A percentile compares a stretch with the other conserved stretches of the same genome.
These are phyloP conservation scores for Lycopodina hypogea DNA, from an alignment of 37 sponge, comb jelly and placozoan species.

Conservation along the genomic window DNA sequence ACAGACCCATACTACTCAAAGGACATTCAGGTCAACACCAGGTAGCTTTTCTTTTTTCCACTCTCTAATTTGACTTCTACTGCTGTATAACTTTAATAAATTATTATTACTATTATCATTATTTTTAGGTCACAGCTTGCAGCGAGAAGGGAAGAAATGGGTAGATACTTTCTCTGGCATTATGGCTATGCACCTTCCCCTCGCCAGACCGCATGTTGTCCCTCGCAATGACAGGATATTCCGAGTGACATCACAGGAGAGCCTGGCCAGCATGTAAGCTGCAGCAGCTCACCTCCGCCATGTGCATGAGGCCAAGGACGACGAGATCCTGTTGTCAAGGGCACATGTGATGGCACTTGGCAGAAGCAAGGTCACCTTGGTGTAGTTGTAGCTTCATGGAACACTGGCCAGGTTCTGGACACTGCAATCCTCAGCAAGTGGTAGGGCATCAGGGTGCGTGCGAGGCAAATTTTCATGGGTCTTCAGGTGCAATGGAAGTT, in stretches of 20 bases:
- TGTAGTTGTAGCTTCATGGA: slow-evolving; percentile 16
- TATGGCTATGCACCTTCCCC: background rate
- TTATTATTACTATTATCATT: too few species aligned
- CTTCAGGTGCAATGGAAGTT: background rate
- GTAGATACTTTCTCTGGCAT: background rate
- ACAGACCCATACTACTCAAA: too few species aligned
- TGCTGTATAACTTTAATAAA: too few species aligned
- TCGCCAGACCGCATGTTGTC: background rate
- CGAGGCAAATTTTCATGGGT: background rate
- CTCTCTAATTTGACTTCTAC: too few species aligned
- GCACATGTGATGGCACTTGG: slow-evolving; percentile 1
- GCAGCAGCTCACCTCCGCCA: background rate
- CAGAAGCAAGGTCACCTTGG: background rate
- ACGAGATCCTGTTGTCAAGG: slow-evolving; percentile 10
- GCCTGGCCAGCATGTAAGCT: background rate
- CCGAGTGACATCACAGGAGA: background rate
- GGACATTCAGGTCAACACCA: too few species aligned
- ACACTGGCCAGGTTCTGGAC: slow-evolving; percentile 26
- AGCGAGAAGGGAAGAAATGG: background rate
- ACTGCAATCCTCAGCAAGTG: slow-evolving; percentile 10
- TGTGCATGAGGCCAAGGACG: background rate
- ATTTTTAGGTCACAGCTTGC: background rate
- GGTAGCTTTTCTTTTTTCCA: too few species aligned
- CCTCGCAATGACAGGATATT: background rate
- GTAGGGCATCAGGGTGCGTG: slow-evolving; percentile 2